Evolutionary conservation across 2,888 invertebrate genomes (phyloP).

Genomic region (Dyspetes luteomarginatus): DNA sequence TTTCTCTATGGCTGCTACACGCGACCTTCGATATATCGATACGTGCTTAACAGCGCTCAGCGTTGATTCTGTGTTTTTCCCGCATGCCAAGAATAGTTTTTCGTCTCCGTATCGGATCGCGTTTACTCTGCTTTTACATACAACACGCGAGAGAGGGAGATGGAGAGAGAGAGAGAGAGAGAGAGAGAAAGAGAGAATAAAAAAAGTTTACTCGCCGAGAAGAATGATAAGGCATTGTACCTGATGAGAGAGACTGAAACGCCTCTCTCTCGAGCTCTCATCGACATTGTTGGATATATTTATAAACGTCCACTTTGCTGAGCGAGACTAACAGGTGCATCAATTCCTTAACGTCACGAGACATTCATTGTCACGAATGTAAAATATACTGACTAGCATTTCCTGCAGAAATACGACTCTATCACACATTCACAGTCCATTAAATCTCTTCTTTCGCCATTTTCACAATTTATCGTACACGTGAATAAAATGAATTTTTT

Average conservation of each 20-base stretch:
- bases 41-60: conserved; percentile 48
- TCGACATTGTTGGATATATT: conserved; percentile 7
- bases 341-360: not conserved
- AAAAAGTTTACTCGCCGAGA: conserved; percentile 58
- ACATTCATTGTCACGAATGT: conserved; percentile 13
- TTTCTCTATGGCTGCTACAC: conserved; percentile 22
- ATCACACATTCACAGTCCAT: too few species aligned
- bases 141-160: not conserved
- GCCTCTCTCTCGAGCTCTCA: too few species aligned
- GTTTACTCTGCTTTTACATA: conserved; percentile 33
- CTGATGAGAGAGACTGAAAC: too few species aligned
- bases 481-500: too few species aligned
- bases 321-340: conserved; percentile 30
- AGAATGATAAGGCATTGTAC: conserved; percentile 65
- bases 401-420: too few species aligned
- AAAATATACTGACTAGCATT: too few species aligned
- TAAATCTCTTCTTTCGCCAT: too few species aligned
- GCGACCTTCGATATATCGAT: conserved; percentile 72
- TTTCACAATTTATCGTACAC: too few species aligned
- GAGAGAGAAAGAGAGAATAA: too few species aligned
- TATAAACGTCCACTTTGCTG: not conserved
- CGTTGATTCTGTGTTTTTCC: conserved; percentile 46
- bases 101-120: conserved; percentile 31
- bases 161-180: too few species aligned
- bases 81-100: conserved; percentile 56